phyloP scores from a whole-genome alignment of 2,888 invertebrate species.

The Corbicula japonica region DNA sequence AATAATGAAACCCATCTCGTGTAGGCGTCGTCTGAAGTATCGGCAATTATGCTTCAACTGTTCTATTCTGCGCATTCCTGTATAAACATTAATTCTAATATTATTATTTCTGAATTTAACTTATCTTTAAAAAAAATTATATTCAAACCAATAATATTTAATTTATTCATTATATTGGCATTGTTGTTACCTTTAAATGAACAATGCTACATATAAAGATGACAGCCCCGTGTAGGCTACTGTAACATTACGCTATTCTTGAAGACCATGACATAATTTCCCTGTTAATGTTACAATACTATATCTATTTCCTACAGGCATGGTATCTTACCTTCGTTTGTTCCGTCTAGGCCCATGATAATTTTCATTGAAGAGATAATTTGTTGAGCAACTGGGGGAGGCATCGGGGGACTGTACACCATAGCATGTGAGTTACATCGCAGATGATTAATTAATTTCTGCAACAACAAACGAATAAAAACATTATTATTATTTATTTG shows the following conservation, averaged over 20 bases:
- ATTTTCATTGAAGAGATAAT: constrained; percentile 95
- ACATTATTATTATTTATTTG: too few relatives aligned
- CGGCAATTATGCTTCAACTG: constrained; percentile 93
- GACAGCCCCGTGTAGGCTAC: not conserved
- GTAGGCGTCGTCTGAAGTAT: constrained; percentile 93
- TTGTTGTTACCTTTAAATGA: not conserved
- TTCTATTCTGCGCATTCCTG: constrained; percentile 89
- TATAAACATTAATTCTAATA: constrained; percentile 56
- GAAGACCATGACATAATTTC: too few relatives aligned
- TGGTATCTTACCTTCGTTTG: constrained; percentile 89
- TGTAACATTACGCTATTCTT: not conserved
- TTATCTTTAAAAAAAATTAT: not conserved
- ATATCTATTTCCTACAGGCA: not conserved
- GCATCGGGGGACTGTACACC: constrained; percentile 94
- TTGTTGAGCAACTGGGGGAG: constrained; percentile 96
- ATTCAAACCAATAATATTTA: too few relatives aligned
- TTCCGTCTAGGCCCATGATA: constrained; percentile 94
- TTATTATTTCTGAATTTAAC: not conserved
- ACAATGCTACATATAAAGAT: not conserved
- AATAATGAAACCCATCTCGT: constrained; percentile 95
- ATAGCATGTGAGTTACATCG: constrained; percentile 94
- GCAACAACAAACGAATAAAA: constrained; percentile 64
- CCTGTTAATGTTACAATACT: too few relatives aligned
- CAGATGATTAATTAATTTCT: constrained; percentile 92
- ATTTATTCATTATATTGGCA: too few relatives aligned